Percentiles rank a stretch among this genome's conserved stretches.
These are phyloP conservation scores for Lucilia cuprina DNA, from an alignment of 1,140 invertebrate species.

Conservation along the genomic window DNA sequence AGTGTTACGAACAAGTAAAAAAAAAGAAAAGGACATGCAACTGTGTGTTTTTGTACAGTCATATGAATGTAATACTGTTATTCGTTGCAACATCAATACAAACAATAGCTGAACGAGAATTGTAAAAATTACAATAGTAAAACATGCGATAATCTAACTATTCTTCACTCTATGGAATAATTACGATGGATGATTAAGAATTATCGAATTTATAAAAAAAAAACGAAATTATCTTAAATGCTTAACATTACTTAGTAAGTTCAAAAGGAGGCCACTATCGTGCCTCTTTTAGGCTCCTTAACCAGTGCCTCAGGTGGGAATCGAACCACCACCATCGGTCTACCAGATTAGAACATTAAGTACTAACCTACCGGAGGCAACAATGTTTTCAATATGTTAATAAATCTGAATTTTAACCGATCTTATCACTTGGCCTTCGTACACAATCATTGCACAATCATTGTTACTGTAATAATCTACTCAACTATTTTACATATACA, in stretches of 20 bases:
- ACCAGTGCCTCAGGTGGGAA: no score
- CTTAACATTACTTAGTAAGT: no score
- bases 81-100: not conserved
- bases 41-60: not conserved
- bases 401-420: no score
- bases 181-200: no score
- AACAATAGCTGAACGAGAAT: not conserved
- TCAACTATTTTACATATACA: not conserved
- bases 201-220: no score
- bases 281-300: no score
- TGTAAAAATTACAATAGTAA: not conserved
- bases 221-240: no score
- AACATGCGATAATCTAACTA: not conserved
- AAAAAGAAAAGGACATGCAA: not conserved
- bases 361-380: no score
- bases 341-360: no score
- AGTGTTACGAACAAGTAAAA: not conserved
- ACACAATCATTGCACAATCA: not conserved
- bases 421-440: not conserved
- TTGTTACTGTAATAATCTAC: not conserved
- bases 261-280: no score
- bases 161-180: not conserved
- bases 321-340: no score
- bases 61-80: not conserved
- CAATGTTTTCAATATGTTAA: no score